Evolutionary conservation across 2,888 invertebrate species (phyloP).

Genomic region (Cartodere bifasciata): DNA sequence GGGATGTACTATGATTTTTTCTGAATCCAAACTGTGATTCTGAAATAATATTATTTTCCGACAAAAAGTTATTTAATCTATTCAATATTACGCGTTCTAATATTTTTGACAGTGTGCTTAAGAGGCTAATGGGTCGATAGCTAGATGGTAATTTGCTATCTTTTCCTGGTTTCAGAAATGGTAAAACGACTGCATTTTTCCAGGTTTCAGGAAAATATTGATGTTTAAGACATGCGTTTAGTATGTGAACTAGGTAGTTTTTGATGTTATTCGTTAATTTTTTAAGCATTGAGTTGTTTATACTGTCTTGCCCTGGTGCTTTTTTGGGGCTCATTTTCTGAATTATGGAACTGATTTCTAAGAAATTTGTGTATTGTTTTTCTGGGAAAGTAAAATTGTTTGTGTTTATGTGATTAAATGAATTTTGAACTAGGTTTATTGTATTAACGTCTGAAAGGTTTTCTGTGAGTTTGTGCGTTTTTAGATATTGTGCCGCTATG

Average conservation of each 20-base stretch:
- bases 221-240: conserved; percentile 10
- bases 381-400: background rate
- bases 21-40: conserved; percentile 12
- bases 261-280: conserved; percentile 7
- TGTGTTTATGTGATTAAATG: too few relatives aligned
- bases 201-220: conserved; percentile 10
- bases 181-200: conserved; percentile 12
- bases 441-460: background rate
- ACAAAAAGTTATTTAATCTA: conserved; percentile 1
- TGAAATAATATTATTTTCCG: conserved; percentile 4
- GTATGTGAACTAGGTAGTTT: conserved; percentile 1
- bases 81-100: conserved; percentile 16
- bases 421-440: background rate
- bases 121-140: conserved; percentile 17
- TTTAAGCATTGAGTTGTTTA: conserved; percentile 7
- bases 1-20: conserved; percentile 8
- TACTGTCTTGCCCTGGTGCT: conserved; percentile 9
- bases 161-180: conserved; percentile 14
- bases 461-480: background rate
- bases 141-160: conserved; percentile 10
- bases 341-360: background rate
- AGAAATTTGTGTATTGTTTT: background rate
- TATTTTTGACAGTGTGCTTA: conserved; percentile 14
- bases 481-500: background rate
- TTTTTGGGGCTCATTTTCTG: conserved; percentile 3